Evolutionary conservation across 2,888 invertebrate genomes (phyloP), one percentile per base, ranked within the genome.

Genomic region (Eupsilia transversa): DNA sequence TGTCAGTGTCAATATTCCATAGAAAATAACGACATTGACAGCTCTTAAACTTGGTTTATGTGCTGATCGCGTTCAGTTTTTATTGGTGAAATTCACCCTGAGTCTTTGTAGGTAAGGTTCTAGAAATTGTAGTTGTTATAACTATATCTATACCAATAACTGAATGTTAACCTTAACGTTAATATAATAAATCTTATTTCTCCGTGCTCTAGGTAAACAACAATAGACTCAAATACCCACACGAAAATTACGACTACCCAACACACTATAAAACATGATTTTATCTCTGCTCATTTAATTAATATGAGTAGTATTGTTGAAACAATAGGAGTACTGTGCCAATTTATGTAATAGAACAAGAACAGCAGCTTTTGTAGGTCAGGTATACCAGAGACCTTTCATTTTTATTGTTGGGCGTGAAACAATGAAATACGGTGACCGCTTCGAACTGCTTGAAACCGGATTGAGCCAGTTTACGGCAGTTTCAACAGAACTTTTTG

Each of bases 391-490:
- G 56, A 66, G 60, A 72, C 83, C 59, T 85, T 74, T 74, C 70
- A 67, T 69, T 82, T 74, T 74, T 72, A 78, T 86, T 84, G 81
- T 86, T n/a, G n/a, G 35, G 43, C 38, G 46, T 23, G 59, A 66
- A 82, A 86, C 87, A 86, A 82, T 87, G 75, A 74, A 82, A 76
- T 71, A 74, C 74, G 20, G 59, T 64, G 66, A 76, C 82, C 72
- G 70, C 60, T 70, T 61, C 61, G 43, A 74, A 70, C 80, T 69
- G 80, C 74, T 77, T 64, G 57, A 75, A 83, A 82, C 87, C 70
- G 79, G 79, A 77, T 74, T 46, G 57, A 68, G 66, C 74, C 63
- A 77, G 85, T 80, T 87, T 49, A 71, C 33, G 49, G 71, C 74
- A 49, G 82, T 76, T 80, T 73, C 43, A 41, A 78, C 60, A 68